Evolutionary conservation across 2,113 vertebrate species (phyloP).

Genomic region (Trematocara macrostoma): DNA sequence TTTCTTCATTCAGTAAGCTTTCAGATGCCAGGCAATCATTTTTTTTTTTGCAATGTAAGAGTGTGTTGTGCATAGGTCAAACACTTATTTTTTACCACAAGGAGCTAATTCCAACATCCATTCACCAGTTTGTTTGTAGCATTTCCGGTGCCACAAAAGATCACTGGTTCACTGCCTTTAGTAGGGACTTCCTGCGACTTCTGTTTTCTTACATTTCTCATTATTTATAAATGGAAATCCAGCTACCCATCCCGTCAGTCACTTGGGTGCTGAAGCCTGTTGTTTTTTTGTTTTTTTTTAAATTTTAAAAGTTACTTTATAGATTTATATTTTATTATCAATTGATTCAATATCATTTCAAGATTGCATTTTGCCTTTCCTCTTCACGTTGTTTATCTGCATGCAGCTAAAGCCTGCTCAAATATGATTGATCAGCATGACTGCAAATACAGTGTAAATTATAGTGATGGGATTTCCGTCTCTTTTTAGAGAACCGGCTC

Average conservation of each 20-base stretch:
- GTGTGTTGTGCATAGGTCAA: not conserved
- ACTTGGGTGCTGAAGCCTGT: not conserved
- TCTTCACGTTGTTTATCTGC: not conserved
- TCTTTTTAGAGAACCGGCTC: no score
- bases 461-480: no score
- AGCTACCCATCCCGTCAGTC: not conserved
- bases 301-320: fast-evolving
- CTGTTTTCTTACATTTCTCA: not conserved
- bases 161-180: not conserved
- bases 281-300: not conserved
- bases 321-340: not conserved
- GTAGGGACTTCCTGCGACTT: not conserved
- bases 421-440: not conserved
- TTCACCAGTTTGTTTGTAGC: not conserved
- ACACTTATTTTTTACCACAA: not conserved
- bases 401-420: not conserved
- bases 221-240: not conserved
- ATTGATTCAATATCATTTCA: not conserved
- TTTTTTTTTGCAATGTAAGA: not conserved
- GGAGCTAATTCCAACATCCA: not conserved
- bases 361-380: not conserved
- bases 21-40: not conserved
- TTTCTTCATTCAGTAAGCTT: not conserved
- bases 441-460: not conserved
- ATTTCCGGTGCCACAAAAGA: not conserved